Evolutionary conservation across 64 coral and sea anemone species (phyloP).

Genomic region (Dendrophyllia cribrosa): DNA sequence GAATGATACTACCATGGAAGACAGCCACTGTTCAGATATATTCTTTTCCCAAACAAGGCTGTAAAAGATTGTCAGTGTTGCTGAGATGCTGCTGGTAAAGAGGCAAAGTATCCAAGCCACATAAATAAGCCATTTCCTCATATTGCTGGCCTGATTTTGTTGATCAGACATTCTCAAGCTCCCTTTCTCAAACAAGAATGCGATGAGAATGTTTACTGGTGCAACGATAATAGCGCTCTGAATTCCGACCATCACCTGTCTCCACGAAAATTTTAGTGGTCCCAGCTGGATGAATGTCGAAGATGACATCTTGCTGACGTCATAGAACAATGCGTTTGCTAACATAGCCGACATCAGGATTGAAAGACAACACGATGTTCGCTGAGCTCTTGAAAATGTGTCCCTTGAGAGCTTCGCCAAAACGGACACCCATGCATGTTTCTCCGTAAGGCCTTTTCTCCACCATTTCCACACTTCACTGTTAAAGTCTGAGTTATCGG

Average conservation of each 20-base stretch:
- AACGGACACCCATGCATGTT: slow-evolving; percentile 68
- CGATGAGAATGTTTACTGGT: slow-evolving; percentile 31
- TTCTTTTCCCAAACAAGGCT: background rate
- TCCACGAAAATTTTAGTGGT: slow-evolving; percentile 1
- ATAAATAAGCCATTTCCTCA: background rate
- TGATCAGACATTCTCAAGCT: background rate
- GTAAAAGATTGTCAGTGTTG: background rate
- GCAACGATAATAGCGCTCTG: slow-evolving; percentile 8
- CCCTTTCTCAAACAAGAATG: slow-evolving; percentile 29
- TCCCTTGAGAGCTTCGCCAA: background rate
- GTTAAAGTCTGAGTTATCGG: background rate
- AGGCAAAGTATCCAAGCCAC: background rate
- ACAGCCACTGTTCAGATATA: background rate
- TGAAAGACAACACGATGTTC: slow-evolving; percentile 45
- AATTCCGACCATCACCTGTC: slow-evolving; percentile 11
- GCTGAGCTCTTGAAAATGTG: slow-evolving; percentile 21
- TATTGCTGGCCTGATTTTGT: background rate
- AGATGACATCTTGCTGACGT: background rate
- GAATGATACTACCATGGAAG: slow-evolving; percentile 3
- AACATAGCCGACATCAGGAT: slow-evolving; percentile 53
- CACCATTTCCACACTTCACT: background rate
- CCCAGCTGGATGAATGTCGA: background rate
- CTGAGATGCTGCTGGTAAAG: background rate
- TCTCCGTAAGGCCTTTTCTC: slow-evolving; percentile 26
- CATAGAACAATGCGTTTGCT: slow-evolving; percentile 53